Conservation (phyloP, 2,113 vertebrate species). For the Saguinus midas region DNA sequence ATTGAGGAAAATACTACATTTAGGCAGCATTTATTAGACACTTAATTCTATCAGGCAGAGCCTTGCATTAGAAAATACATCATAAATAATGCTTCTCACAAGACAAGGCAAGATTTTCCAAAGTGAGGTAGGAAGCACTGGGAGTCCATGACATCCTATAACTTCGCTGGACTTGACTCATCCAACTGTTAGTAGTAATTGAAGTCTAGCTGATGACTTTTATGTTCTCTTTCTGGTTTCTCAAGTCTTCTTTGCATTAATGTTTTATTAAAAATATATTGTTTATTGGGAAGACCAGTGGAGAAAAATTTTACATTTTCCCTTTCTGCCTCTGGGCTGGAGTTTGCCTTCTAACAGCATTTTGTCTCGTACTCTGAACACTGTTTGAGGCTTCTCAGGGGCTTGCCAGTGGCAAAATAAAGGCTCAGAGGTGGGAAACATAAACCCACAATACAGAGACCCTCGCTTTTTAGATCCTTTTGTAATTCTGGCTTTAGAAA, state of each 20-base stretch:
- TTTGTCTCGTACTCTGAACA: neutral
- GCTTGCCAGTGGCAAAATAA: neutral
- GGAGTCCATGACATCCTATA: neutral
- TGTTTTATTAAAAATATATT: neutral
- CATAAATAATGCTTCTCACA: neutral
- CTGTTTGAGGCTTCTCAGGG: neutral
- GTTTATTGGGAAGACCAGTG: neutral
- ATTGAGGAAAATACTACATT: neutral
- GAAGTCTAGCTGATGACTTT: neutral
- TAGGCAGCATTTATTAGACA: neutral
- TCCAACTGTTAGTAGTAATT: neutral
- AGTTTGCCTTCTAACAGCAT: neutral
- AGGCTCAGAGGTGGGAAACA: slow-evolving; percentile 1
- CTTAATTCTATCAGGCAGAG: neutral
- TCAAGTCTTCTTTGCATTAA: neutral
- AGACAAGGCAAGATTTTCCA: neutral
- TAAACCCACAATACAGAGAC: neutral
- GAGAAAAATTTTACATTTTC: neutral
- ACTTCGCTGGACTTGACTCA: neutral
- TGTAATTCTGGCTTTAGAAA: slow-evolving; percentile 37
- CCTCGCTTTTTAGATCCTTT: neutral
- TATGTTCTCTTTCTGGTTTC: neutral
- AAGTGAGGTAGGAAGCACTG: neutral
- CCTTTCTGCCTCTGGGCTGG: neutral
- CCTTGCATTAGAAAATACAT: neutral